Percentiles rank a stretch among this genome's conserved stretches.
phyloP scores from a whole-genome alignment of 2,888 invertebrate species.

The Hipparchia sbordonii region DNA sequence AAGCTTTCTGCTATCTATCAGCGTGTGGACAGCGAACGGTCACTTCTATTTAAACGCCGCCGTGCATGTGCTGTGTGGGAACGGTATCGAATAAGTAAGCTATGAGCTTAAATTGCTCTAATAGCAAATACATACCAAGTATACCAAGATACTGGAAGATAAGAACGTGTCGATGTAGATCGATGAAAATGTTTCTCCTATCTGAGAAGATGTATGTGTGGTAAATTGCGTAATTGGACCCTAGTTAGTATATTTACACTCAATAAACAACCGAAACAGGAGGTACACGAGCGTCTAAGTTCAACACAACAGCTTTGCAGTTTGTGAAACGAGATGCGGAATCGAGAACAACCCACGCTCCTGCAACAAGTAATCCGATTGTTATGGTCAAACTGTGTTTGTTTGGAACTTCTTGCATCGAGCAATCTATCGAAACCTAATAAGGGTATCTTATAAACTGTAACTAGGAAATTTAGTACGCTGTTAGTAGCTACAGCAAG shows the following conservation, averaged over 20 bases:
- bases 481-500: background rate
- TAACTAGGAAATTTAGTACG: background rate
- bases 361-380: constrained; percentile 42
- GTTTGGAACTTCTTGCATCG: constrained; percentile 13
- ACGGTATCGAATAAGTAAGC: no score
- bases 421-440: constrained; percentile 12
- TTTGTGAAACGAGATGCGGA: constrained; percentile 21
- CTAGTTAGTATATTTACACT: background rate
- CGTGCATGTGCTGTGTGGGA: no score
- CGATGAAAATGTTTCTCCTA: no score
- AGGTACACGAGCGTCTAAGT: constrained; percentile 17
- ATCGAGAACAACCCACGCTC: constrained; percentile 15
- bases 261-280: constrained; percentile 10
- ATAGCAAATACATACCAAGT: no score
- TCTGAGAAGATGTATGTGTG: background rate
- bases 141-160: no score
- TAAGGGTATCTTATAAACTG: constrained; percentile 7
- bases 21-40: no score
- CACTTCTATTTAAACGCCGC: no score
- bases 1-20: no score
- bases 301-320: constrained; percentile 30
- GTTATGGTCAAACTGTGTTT: constrained; percentile 32
- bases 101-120: no score
- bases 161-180: no score
- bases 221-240: background rate